Evolutionary conservation across 1,140 invertebrate genomes (phyloP), one percentile per base, ranked within the genome.

Genomic region (Cydia fagiglandana): DNA sequence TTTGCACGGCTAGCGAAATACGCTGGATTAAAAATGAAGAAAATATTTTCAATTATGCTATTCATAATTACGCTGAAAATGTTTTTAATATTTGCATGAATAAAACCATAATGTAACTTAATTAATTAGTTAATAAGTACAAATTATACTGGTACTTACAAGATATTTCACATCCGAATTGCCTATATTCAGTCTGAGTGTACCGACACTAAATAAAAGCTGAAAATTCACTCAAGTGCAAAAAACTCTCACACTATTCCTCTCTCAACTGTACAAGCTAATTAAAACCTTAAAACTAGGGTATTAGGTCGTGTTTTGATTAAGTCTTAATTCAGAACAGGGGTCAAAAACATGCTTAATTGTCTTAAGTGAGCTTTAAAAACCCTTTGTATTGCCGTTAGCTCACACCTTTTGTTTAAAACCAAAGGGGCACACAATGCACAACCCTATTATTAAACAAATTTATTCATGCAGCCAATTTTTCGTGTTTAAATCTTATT

Each of bases 311-410:
- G 5, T 17, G 56, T 61, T 61, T 61, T 24, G 2, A 20, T 61
- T 24, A 12, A 61, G 7, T 20, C 6, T 24, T 12, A 24, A 12
- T 24, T 12, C 20, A 20, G 4, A 41, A n/a, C n/a, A 78, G 68
- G 80, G 81, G 79, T 78, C 50, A 82, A 81, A 80, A 74, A 64
- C 15, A 74, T 12, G 47, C 74, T 79, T 83, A 82, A 84, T 84
- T 84, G 83, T 84, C 81, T 82, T 81, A 83, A 84, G 81, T 83
- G 80, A 53, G 79, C 17, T 74, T 61, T 66, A 79, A 80, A 76
- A 75, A 38, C 70, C 73, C 30, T 79, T 82, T 78, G 64, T 64
- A 77, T 73, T 83, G 77, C 73, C 61, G 75, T 79, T 78, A 77
- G 77, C 75, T 77, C 80, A 66, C 74, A 76, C 53, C 78, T 73